phyloP scores from a whole-genome alignment of 92 coral and sea anemone species.

The Epizoanthus fatuus region DNA sequence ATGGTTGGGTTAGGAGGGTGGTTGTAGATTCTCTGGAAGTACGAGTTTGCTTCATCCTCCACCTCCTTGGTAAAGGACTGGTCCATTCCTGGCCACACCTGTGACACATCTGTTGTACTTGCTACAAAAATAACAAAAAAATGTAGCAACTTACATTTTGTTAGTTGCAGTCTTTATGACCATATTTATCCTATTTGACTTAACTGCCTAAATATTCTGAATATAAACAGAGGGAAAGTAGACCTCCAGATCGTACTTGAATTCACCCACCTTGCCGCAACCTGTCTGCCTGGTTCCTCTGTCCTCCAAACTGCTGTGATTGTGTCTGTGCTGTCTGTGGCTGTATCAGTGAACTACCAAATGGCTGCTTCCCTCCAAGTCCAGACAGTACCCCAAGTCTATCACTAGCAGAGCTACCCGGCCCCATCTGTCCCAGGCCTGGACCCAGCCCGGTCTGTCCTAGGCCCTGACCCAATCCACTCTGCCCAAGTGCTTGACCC shows the following conservation, averaged over 20 bases:
- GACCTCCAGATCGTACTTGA: too few species aligned
- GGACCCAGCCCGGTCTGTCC: slow-evolving; percentile 40
- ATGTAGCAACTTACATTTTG: not conserved
- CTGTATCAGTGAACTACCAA: slow-evolving; percentile 76
- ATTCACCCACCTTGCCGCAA: slow-evolving; percentile 80
- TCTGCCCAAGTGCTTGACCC: slow-evolving; percentile 24
- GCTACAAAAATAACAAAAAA: slow-evolving; percentile 8
- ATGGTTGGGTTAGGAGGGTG: slow-evolving; percentile 99
- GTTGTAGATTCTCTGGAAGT: slow-evolving; percentile 98
- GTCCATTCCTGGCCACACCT: slow-evolving; percentile 98
- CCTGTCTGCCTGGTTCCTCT: slow-evolving; percentile 82
- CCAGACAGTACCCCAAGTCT: slow-evolving; percentile 78
- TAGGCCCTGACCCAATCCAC: slow-evolving; percentile 31
- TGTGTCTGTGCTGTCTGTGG: slow-evolving; percentile 71
- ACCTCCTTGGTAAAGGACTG: slow-evolving; percentile 97
- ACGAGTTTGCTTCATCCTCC: slow-evolving; percentile 97
- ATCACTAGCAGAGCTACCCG: slow-evolving; percentile 76
- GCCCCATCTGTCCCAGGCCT: slow-evolving; percentile 20
- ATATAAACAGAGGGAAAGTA: too few species aligned
- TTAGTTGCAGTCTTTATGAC: too few species aligned
- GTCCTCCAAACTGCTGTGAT: slow-evolving; percentile 72
- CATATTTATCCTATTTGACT: too few species aligned
- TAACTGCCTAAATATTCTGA: too few species aligned
- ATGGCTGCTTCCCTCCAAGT: slow-evolving; percentile 79
- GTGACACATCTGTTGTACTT: slow-evolving; percentile 90